Conservation (phyloP, 2,113 vertebrate species). For the Strix uralensis region DNA sequence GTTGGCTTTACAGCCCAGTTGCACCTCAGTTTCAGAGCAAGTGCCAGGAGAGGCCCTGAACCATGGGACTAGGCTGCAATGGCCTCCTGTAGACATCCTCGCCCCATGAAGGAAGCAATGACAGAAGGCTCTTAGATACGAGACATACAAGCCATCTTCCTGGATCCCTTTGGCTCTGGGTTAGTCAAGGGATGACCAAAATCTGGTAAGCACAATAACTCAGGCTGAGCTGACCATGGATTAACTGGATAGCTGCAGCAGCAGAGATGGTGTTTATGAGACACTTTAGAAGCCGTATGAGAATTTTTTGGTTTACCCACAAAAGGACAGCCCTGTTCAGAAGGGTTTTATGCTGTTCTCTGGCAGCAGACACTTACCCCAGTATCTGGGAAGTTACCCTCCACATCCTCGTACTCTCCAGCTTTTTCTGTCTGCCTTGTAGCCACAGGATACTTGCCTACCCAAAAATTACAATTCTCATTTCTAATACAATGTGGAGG, state of each 20-base stretch:
- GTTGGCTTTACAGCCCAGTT: background rate
- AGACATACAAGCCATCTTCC: background rate
- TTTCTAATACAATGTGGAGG: background rate
- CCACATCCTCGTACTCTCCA: background rate
- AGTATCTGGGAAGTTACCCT: background rate
- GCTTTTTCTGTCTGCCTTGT: background rate
- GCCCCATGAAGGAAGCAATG: background rate
- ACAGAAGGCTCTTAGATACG: accelerated
- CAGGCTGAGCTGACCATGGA: background rate
- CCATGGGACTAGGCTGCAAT: background rate
- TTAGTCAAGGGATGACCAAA: background rate
- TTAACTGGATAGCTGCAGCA: background rate
- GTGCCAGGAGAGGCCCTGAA: background rate
- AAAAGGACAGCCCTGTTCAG: background rate
- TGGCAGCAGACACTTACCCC: background rate
- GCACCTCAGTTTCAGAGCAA: background rate
- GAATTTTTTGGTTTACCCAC: background rate
- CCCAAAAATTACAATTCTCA: background rate
- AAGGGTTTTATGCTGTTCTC: background rate
- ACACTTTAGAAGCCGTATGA: background rate
- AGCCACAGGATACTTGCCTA: background rate
- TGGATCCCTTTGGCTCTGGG: background rate
- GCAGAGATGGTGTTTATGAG: background rate
- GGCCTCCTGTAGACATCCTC: background rate
- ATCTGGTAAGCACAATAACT: background rate